Evolutionary conservation across 2,797 vertebrate genomes (phyloP).

Genomic region (Epinephelus awoara): DNA sequence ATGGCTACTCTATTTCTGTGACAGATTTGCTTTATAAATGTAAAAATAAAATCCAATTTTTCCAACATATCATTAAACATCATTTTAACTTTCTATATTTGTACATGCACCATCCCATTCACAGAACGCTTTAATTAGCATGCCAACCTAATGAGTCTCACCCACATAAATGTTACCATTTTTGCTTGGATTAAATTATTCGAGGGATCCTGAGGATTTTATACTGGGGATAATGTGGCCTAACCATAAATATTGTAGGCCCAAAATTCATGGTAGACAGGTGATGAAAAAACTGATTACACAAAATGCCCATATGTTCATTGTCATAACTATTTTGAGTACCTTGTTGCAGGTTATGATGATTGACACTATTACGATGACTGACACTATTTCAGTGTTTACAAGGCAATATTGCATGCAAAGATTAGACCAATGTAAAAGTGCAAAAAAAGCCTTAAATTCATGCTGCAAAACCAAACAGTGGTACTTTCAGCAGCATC

Average conservation of each 20-base stretch:
- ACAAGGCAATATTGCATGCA: neutral
- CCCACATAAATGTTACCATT: constrained; percentile 13
- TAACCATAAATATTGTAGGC: neutral
- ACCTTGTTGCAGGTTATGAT: neutral
- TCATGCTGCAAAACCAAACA: constrained; percentile 7
- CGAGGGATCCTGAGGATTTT: neutral
- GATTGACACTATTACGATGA: neutral
- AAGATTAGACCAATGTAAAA: neutral
- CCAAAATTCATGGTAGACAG: neutral
- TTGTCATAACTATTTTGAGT: neutral
- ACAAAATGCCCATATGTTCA: neutral
- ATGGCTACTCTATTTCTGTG: neutral
- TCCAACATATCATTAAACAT: neutral
- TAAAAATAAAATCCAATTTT: neutral
- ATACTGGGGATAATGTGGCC: neutral
- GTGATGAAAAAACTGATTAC: constrained; percentile 3
- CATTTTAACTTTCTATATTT: constrained; percentile 1
- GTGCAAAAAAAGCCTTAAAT: constrained; percentile 2
- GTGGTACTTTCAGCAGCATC: neutral
- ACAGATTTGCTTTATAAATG: constrained; percentile 1
- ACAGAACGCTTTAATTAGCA: constrained; percentile 8
- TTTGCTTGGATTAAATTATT: constrained; percentile 8
- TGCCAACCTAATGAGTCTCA: neutral
- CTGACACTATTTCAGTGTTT: neutral
- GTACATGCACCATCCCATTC: neutral